Conservation (phyloP, 2,113 vertebrate species). For the Laticauda colubrina region DNA sequence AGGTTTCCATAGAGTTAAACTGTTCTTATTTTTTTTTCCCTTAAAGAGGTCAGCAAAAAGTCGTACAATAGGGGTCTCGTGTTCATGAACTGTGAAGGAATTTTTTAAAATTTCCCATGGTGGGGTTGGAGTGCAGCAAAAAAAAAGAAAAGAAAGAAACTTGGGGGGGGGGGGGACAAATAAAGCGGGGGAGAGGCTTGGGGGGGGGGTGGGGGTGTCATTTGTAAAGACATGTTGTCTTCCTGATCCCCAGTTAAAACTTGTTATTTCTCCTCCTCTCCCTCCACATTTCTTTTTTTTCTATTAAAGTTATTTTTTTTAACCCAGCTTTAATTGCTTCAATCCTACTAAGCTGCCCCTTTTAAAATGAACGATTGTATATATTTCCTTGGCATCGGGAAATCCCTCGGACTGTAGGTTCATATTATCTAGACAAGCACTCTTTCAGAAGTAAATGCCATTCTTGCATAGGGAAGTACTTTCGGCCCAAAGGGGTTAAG, state of each 20-base stretch:
- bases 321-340: slow-evolving; percentile 60
- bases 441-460: slow-evolving; percentile 71
- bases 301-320: slow-evolving; percentile 56
- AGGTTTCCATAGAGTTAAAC: slow-evolving; percentile 72
- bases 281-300: neutral
- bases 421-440: slow-evolving; percentile 65
- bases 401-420: slow-evolving; percentile 58
- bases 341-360: slow-evolving; percentile 62
- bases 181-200: slow-evolving; percentile 28
- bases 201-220: neutral
- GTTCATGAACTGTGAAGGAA: slow-evolving; percentile 60
- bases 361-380: slow-evolving; percentile 60
- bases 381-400: slow-evolving; percentile 57
- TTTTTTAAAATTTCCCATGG: slow-evolving; percentile 55
- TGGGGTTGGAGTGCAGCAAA: slow-evolving; percentile 31
- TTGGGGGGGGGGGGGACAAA: neutral
- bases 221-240: slow-evolving; percentile 27
- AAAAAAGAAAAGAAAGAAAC: slow-evolving; percentile 24
- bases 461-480: slow-evolving; percentile 74
- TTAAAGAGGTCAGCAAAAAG: slow-evolving; percentile 68
- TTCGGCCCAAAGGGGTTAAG: slow-evolving; percentile 86
- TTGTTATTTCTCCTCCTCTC: slow-evolving; percentile 41
- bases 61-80: slow-evolving; percentile 56
- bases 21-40: slow-evolving; percentile 53
- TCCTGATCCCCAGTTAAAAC: slow-evolving; percentile 42